Percentiles rank a stretch among this genome's conserved stretches.
These are phyloP conservation scores for Megalopta genalis DNA, from an alignment of 1,140 invertebrate genomes.

Conservation along the genomic window DNA sequence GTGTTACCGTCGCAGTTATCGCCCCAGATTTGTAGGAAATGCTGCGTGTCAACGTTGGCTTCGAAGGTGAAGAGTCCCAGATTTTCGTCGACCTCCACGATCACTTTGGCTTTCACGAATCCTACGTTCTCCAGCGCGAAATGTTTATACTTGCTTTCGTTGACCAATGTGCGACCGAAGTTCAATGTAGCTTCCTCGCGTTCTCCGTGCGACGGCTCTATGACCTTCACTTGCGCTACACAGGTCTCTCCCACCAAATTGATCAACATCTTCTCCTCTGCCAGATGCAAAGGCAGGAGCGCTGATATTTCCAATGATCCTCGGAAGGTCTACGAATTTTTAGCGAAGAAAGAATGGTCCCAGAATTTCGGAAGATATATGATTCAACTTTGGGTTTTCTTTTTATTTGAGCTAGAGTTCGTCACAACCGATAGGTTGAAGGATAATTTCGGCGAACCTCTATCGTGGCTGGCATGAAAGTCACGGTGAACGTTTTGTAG, in stretches of 20 bases:
- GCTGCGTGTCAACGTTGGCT: background rate
- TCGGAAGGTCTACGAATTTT: slow-evolving; percentile 57
- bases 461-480: slow-evolving; percentile 62
- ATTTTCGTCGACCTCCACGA: slow-evolving; percentile 61
- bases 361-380: too few relatives aligned
- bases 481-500: slow-evolving; percentile 60
- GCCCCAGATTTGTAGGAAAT: slow-evolving; percentile 1
- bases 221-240: slow-evolving; percentile 68
- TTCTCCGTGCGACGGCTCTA: slow-evolving; percentile 53
- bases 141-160: slow-evolving; percentile 38
- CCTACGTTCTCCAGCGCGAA: slow-evolving; percentile 66
- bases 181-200: slow-evolving; percentile 38
- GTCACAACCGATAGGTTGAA: too few relatives aligned
- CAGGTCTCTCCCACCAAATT: slow-evolving; percentile 69
- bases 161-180: slow-evolving; percentile 63
- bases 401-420: too few relatives aligned
- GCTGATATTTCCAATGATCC: slow-evolving; percentile 55
- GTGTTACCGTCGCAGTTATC: background rate
- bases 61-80: slow-evolving; percentile 36
- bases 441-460: slow-evolving; percentile 34
- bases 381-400: too few relatives aligned
- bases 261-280: slow-evolving; percentile 48
- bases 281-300: slow-evolving; percentile 53
- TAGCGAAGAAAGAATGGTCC: too few relatives aligned
- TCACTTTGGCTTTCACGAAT: slow-evolving; percentile 59